Evolutionary conservation across 2,113 vertebrate genomes (phyloP).

Genomic region (Lepidothrix coronata): DNA sequence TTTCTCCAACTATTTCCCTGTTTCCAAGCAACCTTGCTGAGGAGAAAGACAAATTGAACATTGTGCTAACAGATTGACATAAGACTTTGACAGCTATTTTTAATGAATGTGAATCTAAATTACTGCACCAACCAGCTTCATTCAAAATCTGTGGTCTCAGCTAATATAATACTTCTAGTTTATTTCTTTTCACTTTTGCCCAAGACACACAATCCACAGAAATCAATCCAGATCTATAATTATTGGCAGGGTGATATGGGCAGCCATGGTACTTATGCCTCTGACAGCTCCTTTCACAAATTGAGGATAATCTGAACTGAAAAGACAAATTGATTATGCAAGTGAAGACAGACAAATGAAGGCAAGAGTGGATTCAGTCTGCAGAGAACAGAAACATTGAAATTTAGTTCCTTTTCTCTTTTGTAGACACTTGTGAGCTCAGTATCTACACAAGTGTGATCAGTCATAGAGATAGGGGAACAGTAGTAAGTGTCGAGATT

Average conservation of each 20-base stretch:
- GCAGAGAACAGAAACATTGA: background rate
- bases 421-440: background rate
- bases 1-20: constrained; percentile 11
- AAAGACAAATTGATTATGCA: background rate
- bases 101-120: constrained; percentile 36
- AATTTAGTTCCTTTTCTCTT: background rate
- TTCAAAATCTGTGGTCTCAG: background rate
- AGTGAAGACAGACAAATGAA: background rate
- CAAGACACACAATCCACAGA: background rate
- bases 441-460: background rate
- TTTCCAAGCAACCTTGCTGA: constrained; percentile 47
- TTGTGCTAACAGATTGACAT: background rate
- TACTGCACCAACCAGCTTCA: background rate
- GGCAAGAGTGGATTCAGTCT: background rate
- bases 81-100: constrained; percentile 9
- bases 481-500: background rate
- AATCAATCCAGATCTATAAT: background rate
- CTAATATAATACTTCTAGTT: constrained; percentile 26
- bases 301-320: background rate
- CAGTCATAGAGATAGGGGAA: background rate
- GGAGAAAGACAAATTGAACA: constrained; percentile 25
- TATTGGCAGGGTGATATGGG: background rate
- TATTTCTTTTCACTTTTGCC: constrained; percentile 31
- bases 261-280: background rate
- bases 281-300: background rate